Evolutionary conservation across 1,140 invertebrate genomes (phyloP), one percentile per base, ranked within the genome.

Genomic region (Dufourea novaeangliae): DNA sequence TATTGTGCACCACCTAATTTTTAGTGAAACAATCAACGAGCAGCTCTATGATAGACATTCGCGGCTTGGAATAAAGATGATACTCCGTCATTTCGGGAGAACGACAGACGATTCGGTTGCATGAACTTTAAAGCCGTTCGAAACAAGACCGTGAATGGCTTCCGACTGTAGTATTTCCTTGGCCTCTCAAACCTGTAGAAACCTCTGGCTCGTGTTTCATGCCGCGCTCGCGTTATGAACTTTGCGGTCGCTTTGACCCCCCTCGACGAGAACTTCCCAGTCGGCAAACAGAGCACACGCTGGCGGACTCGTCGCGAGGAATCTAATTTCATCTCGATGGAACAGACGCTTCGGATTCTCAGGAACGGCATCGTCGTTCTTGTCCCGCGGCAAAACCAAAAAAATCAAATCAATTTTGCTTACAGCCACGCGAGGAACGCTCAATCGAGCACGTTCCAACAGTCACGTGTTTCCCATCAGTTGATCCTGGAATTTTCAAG

Each of bases 171-270:
- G n/a, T n/a, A 34, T 57, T 61, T 29, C 37, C 27, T 34, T 4
- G 29, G 14, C n/a, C 69, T 34, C 39, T 34, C 27, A 11, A n/a
- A 14, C 7, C n/a, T 37, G 54, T 12, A 4, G 68, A 41, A 70
- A 70, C 68, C 37, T 59, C 37, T n/a, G n/a, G 59, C 10, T 11
- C 34, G 12, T 62, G 59, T 62, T 62, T 39, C 59, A 34, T 62
- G n/a, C 10, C 34, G 11, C 11, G n/a, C 22, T 14, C 59, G 56
- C 56, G 69, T 61, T 71, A 71, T 71, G 69, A 71, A 61, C 56
- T 71, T 71, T 71, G 69, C 37, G 69, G 69, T 71, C 56, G 37
- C 39, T 71, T 61, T 20, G 39, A 71, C n/a, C 14, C 39, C 17
- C 22, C 37, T n/a, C 27, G 56, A 32, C 69, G 69, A 61, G 34